These are phyloP conservation scores for Andricus grossulariae DNA, from an alignment of 1,140 invertebrate species.

Conservation along the genomic window DNA sequence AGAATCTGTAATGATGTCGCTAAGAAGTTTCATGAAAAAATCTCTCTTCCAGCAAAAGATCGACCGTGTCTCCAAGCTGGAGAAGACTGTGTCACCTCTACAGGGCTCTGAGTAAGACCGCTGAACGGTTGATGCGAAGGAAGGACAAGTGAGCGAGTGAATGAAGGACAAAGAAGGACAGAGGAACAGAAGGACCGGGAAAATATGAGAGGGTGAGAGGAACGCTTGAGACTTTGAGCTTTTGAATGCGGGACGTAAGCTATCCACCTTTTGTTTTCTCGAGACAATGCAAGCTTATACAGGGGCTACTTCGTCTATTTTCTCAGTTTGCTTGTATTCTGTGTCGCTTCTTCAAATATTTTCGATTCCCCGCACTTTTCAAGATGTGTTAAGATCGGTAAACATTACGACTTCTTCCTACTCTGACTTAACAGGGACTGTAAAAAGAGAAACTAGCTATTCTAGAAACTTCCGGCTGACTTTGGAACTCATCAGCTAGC, in stretches of 20 bases:
- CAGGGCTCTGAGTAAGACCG: neutral
- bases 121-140: neutral
- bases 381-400: no score
- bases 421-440: no score
- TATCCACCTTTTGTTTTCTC: constrained; percentile 65
- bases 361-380: neutral
- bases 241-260: constrained; percentile 64
- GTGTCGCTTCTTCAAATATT: constrained; percentile 31
- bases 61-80: neutral
- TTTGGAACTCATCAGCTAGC: no score
- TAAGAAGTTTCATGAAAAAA: neutral
- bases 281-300: constrained; percentile 64
- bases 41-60: neutral
- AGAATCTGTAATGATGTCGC: neutral
- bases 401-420: no score
- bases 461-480: no score
- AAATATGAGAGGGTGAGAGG: constrained; percentile 51
- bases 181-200: constrained; percentile 28
- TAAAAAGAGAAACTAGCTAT: no score
- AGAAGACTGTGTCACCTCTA: neutral
- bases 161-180: constrained; percentile 20
- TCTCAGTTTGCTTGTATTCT: constrained; percentile 50
- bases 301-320: constrained; percentile 46
- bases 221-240: constrained; percentile 65
- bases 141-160: constrained; percentile 8